phyloP scores from a whole-genome alignment of 2,797 vertebrate species.

The Darevskia nairensis region DNA sequence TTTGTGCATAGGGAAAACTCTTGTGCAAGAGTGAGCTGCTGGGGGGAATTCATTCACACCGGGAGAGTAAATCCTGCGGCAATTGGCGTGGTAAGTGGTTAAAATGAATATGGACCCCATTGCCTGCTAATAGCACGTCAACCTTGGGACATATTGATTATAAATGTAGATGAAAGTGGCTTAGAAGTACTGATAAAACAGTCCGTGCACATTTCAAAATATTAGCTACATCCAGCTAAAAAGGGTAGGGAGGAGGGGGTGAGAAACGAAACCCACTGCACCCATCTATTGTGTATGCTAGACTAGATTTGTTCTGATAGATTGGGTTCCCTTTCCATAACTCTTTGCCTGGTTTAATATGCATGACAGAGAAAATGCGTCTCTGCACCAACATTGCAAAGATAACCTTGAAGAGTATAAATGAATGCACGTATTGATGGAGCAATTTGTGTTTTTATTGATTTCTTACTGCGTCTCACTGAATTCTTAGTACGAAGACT shows the following conservation, averaged over 20 bases:
- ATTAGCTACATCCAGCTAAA: constrained; percentile 17
- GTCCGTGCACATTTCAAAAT: constrained; percentile 37
- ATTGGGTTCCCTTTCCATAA: constrained; percentile 67
- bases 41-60: background rate
- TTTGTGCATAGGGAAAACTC: background rate
- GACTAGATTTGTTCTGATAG: constrained; percentile 74
- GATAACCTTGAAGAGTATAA: constrained; percentile 82
- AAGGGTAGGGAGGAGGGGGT: background rate
- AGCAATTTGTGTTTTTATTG: constrained; percentile 80
- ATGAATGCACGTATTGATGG: constrained; percentile 77
- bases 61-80: background rate
- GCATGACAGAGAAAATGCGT: constrained; percentile 69
- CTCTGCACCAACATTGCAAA: constrained; percentile 68
- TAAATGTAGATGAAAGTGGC: background rate
- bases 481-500: constrained; percentile 72
- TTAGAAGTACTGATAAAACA: constrained; percentile 32
- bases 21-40: background rate
- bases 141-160: constrained; percentile 45
- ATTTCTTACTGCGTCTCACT: constrained; percentile 71
- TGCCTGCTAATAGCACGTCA: constrained; percentile 28
- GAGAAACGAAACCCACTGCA: constrained; percentile 49
- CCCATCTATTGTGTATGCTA: constrained; percentile 36
- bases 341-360: constrained; percentile 68
- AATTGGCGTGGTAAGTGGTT: background rate
- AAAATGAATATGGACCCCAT: constrained; percentile 24